Percentiles rank a stretch among this genome's conserved stretches.
Conservation (phyloP, 2,113 vertebrate species). For the Plecturocebus donacophilus region DNA sequence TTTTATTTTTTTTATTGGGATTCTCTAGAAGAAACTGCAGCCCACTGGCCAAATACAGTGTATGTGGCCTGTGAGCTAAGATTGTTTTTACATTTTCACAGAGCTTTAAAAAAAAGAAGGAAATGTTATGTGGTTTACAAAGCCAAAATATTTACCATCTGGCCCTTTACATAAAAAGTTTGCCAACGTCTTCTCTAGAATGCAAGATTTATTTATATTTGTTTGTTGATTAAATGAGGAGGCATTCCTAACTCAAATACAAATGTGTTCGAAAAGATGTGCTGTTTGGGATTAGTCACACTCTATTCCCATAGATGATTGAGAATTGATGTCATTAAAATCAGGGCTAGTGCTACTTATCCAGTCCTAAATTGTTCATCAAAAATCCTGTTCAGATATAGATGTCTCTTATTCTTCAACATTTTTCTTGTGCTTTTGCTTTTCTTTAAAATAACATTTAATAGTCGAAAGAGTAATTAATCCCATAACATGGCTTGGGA, state of each 20-base stretch:
- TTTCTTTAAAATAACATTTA: constrained; percentile 4
- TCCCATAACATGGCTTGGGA: background rate
- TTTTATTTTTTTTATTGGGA: background rate
- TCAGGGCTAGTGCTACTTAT: background rate
- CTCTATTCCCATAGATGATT: background rate
- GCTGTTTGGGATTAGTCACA: background rate
- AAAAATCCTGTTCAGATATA: background rate
- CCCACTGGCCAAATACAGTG: background rate
- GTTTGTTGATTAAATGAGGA: background rate
- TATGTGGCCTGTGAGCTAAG: background rate
- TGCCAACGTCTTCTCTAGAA: background rate
- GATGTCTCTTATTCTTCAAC: background rate
- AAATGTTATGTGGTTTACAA: background rate
- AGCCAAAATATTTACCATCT: background rate
- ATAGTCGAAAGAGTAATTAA: background rate
- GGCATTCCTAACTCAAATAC: background rate
- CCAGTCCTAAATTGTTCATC: background rate
- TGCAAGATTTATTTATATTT: background rate
- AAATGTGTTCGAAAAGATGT: background rate
- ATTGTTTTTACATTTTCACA: constrained; percentile 16
- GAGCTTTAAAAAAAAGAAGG: background rate
- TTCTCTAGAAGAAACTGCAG: constrained; percentile 8
- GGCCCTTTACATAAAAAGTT: background rate
- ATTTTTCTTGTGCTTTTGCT: background rate
- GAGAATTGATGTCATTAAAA: background rate